phyloP scores from a whole-genome alignment of 2,797 vertebrate species.

The Adrianichthys oophorus region DNA sequence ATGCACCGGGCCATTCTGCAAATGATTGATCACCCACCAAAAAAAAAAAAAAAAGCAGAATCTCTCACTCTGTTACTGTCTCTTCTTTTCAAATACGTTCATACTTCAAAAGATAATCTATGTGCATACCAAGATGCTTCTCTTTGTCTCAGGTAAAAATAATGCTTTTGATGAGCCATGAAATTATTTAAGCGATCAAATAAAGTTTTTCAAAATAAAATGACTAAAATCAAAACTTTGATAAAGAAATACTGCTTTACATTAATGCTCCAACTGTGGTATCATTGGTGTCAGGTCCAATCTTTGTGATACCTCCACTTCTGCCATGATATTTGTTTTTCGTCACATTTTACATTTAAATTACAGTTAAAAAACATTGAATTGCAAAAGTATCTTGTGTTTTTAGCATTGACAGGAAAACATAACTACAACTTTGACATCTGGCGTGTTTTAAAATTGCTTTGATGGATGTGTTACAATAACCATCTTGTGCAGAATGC shows the following conservation, averaged over 20 bases:
- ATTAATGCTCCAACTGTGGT: no score
- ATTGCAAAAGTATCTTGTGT: no score
- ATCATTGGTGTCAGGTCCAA: no score
- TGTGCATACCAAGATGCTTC: background rate
- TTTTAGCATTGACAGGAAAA: no score
- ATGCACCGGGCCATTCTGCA: constrained; percentile 23
- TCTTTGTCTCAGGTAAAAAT: background rate
- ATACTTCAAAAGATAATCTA: constrained; percentile 39
- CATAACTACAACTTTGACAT: no score
- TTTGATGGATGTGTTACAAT: background rate
- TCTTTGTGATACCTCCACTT: no score
- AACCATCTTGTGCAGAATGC: background rate
- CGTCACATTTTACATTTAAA: background rate
- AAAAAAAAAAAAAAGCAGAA: constrained; percentile 30
- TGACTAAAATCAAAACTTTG: background rate
- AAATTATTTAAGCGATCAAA: constrained; percentile 3
- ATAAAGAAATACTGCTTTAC: no score
- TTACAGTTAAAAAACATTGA: background rate
- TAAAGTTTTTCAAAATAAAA: constrained; percentile 7
- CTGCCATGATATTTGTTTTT: no score
- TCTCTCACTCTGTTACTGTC: constrained; percentile 12
- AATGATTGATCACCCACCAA: constrained; percentile 36
- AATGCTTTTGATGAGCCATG: background rate
- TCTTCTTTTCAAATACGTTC: constrained; percentile 15
- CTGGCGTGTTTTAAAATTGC: background rate